phyloP scores from a whole-genome alignment of 2,797 vertebrate species.

The Pogoniulus pusillus region DNA sequence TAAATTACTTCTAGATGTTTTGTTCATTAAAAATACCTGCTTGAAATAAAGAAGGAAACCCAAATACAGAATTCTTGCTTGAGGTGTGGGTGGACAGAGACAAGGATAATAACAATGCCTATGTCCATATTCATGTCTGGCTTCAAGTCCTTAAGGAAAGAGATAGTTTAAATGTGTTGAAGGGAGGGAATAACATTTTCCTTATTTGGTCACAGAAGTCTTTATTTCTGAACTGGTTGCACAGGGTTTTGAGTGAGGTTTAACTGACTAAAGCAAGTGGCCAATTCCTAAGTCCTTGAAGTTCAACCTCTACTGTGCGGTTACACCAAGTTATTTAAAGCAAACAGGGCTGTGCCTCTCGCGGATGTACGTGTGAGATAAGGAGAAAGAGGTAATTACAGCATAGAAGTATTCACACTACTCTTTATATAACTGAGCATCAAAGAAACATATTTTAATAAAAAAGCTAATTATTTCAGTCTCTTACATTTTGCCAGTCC shows the following conservation, averaged over 20 bases:
- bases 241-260: not conserved
- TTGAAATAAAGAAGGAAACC: not conserved
- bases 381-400: not conserved
- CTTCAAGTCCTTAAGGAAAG: not conserved
- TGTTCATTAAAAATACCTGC: not conserved
- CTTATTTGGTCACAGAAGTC: fast-evolving
- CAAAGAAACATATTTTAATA: constrained; percentile 50
- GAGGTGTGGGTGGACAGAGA: not conserved
- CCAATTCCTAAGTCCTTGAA: not conserved
- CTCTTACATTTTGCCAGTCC: constrained; percentile 26
- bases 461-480: constrained; percentile 39
- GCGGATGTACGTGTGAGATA: not conserved
- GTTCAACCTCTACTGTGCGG: not conserved
- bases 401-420: not conserved
- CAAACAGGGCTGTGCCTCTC: not conserved
- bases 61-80: not conserved
- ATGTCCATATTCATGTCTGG: not conserved
- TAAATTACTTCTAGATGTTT: not conserved
- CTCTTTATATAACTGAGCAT: constrained; percentile 1
- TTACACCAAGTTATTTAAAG: not conserved
- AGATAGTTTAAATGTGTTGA: not conserved
- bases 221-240: not conserved
- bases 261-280: not conserved
- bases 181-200: not conserved
- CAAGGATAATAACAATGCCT: not conserved